A percentile compares a stretch with the other conserved stretches of the same genome.
These are phyloP conservation scores for Malacoctenus gilli DNA, from an alignment of 2,797 vertebrate species.

Conservation along the genomic window DNA sequence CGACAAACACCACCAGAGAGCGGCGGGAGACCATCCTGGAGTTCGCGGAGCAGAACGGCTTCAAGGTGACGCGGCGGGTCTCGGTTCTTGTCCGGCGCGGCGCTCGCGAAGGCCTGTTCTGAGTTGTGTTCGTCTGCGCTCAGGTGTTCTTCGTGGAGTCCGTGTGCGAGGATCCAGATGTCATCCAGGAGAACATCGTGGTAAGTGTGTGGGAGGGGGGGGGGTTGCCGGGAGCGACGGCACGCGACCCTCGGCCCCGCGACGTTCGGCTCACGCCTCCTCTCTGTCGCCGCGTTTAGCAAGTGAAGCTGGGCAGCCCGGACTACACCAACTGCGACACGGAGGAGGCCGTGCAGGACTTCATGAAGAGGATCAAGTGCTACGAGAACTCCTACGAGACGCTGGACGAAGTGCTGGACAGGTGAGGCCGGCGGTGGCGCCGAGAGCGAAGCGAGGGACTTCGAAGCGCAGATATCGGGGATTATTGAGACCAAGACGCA, in stretches of 20 bases:
- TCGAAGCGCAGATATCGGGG: too few species aligned
- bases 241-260: too few species aligned
- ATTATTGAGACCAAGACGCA: too few species aligned
- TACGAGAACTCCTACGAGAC: conserved; percentile 96
- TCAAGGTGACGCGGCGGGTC: conserved; percentile 84
- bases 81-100: too few species aligned
- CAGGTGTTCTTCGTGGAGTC: conserved; percentile 99
- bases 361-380: conserved; percentile 97
- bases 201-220: too few species aligned
- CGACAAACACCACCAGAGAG: conserved; percentile 97
- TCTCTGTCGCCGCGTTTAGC: conserved; percentile 73
- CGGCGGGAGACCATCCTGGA: conserved; percentile 92
- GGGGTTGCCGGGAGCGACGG: too few species aligned
- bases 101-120: too few species aligned
- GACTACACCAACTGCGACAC: conserved; percentile 94
- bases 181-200: conserved; percentile 97
- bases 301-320: conserved; percentile 97
- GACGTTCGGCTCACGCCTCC: neutral
- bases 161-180: conserved; percentile 96
- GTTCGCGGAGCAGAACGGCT: conserved; percentile 95
- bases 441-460: too few species aligned
- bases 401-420: conserved; percentile 91
- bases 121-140: neutral
- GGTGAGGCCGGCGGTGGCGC: conserved; percentile 75
- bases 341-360: conserved; percentile 94